Evolutionary conservation across 1,140 invertebrate species (phyloP).

Genomic region (Himalopsyche phryganea): DNA sequence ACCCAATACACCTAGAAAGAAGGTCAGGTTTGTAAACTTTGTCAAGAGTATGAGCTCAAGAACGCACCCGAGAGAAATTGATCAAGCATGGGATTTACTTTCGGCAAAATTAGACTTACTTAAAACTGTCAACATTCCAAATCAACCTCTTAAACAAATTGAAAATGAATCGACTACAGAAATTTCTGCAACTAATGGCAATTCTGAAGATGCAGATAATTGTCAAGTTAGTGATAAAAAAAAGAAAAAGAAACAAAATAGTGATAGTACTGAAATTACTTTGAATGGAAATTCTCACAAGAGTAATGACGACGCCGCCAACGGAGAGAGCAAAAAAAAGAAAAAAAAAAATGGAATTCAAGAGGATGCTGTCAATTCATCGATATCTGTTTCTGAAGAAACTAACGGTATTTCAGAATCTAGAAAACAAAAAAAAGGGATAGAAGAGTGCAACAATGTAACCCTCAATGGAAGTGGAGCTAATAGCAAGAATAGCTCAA

Average conservation of each 20-base stretch:
- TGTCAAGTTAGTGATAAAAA: slow-evolving; percentile 27
- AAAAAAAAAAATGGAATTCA: background rate
- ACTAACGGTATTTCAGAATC: slow-evolving; percentile 21
- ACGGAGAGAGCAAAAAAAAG: slow-evolving; percentile 3
- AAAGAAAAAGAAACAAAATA: slow-evolving; percentile 39
- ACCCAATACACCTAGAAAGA: slow-evolving; percentile 90
- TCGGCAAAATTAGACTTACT: slow-evolving; percentile 62
- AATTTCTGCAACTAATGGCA: background rate
- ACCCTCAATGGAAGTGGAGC: slow-evolving; percentile 34
- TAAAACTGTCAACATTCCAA: slow-evolving; percentile 39
- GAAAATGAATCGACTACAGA: slow-evolving; percentile 10
- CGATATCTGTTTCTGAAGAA: slow-evolving; percentile 13
- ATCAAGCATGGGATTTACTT: slow-evolving; percentile 67
- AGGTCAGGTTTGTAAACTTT: slow-evolving; percentile 82
- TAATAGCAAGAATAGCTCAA: no score
- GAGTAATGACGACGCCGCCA: no score
- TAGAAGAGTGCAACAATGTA: slow-evolving; percentile 28
- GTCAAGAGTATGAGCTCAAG: slow-evolving; percentile 60
- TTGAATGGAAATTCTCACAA: background rate
- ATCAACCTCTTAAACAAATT: slow-evolving; percentile 7
- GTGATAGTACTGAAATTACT: background rate
- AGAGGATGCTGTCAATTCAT: background rate
- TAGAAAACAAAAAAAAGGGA: slow-evolving; percentile 28
- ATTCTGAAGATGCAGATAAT: slow-evolving; percentile 6
- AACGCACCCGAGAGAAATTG: slow-evolving; percentile 55